Evolutionary conservation across 2,888 invertebrate species (phyloP), one percentile per base, ranked within the genome.

Genomic region (Cosmorhoe ocellata): DNA sequence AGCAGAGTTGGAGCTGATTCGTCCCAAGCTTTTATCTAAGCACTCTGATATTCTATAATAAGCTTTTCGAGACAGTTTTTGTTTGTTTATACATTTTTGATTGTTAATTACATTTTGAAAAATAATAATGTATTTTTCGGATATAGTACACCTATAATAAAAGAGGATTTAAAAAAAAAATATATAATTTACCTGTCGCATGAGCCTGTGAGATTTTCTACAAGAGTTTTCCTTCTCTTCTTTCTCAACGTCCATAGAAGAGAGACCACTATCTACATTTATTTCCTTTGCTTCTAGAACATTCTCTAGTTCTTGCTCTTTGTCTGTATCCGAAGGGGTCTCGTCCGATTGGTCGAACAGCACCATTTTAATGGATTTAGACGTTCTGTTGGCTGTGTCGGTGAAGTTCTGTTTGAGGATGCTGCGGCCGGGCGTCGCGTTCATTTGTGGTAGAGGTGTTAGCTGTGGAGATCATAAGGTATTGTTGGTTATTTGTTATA

Each of bases 391-490:
- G 0, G 67, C 3, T 8, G 27, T 39, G 10, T 49, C 18, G 28
- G 10, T 14, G 42, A 42, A 0, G 36, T 64, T 28, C 0, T 74
- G 67, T 38, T 89, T 89, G 1, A 89, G 75, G 30, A 89, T 88
- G 54, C 89, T 88, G 1, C 83, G 77, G 0, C 76, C 83, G 0
- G 89, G 88, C 0, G 88, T 88, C 0, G 84, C 84, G 30, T 64
- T 50, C 0, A 14, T 11, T 10, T 42, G 82, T 0, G 73, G 71
- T 11, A 73, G 12, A 0, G 74, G 74, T 0, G 79, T 72, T 64
- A 63, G 69, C 74, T 78, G 67, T 27, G n/a, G 26, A 30, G 14
- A 36, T 12, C 8, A 14, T 30, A 18, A 18, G 18, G 5, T 18
- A 2, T 18, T 18, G 18, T n/a, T n/a, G n/a, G n/a, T n/a, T n/a